Conservation (phyloP, 2,888 invertebrate species). For the Amblyteles armatorius region DNA sequence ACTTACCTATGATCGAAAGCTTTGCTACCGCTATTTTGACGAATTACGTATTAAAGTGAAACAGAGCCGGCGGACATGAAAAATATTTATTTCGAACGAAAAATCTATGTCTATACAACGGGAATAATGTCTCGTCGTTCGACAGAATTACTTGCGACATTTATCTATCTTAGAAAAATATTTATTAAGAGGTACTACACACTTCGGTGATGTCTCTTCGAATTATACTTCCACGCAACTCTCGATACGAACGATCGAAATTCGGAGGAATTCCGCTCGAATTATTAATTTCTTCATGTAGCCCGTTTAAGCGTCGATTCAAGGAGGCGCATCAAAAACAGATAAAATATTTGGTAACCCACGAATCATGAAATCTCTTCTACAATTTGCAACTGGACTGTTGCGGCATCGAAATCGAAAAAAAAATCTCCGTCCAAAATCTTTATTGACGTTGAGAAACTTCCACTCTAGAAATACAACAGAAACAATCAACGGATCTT, state of each 20-base stretch:
- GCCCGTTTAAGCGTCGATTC: not conserved
- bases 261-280: not conserved
- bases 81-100: slow-evolving; percentile 77
- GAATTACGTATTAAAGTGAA: not conserved
- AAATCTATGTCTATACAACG: slow-evolving; percentile 65
- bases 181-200: slow-evolving; percentile 44
- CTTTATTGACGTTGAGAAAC: not conserved
- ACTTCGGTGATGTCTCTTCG: not conserved
- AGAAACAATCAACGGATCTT: not conserved
- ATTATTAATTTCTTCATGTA: not conserved
- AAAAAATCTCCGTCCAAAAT: slow-evolving; percentile 4
- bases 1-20: slow-evolving; percentile 30
- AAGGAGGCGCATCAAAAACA: not conserved
- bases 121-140: slow-evolving; percentile 28
- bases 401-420: not conserved
- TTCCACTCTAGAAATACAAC: not conserved
- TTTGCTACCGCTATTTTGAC: not conserved
- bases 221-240: not conserved
- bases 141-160: not conserved
- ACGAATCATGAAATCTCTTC: not conserved
- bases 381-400: not conserved
- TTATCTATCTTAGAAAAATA: slow-evolving; percentile 73
- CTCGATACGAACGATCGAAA: not conserved
- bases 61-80: slow-evolving; percentile 55
- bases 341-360: slow-evolving; percentile 28